A percentile compares a stretch with the other conserved stretches of the same genome.
phyloP scores from a whole-genome alignment of 1,140 invertebrate genomes.

The Drosophila mojavensis region DNA sequence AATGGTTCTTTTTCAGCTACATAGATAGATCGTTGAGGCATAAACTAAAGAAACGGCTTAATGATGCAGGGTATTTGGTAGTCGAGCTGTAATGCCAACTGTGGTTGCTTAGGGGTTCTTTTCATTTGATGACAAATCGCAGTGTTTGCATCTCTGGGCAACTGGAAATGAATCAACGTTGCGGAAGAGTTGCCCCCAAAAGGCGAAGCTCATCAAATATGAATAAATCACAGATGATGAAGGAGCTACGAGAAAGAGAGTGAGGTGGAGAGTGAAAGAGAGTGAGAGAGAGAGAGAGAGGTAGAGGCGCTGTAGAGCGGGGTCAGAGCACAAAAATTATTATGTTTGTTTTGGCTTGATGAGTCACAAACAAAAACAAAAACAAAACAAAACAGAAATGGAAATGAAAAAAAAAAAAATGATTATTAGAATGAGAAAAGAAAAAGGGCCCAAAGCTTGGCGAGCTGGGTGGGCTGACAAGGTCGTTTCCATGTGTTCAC shows the following conservation, averaged over 20 bases:
- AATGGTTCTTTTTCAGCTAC: no score
- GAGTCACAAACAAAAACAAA: constrained; percentile 23
- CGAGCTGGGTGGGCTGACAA: constrained; percentile 28
- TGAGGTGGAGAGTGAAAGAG: neutral
- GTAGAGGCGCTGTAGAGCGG: neutral
- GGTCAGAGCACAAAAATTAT: constrained; percentile 21
- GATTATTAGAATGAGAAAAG: no score
- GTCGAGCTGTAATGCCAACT: neutral
- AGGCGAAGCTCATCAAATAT: constrained; percentile 42
- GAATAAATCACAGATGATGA: constrained; percentile 39
- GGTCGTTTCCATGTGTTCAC: constrained; percentile 22
- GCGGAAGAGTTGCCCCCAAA: constrained; percentile 45
- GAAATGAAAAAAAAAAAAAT: neutral
- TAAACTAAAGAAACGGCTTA: no score
- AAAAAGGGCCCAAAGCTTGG: constrained; percentile 3
- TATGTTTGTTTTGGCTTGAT: constrained; percentile 39
- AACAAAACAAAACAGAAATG: constrained; percentile 5
- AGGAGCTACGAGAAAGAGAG: neutral
- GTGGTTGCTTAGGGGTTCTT: constrained; percentile 7
- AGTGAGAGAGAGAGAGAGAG: neutral
- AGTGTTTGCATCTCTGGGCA: constrained; percentile 60
- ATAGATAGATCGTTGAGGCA: no score
- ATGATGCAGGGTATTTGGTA: neutral
- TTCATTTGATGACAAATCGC: constrained; percentile 62
- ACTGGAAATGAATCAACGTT: constrained; percentile 61